Evolutionary conservation across 1,140 invertebrate genomes (phyloP).

Genomic region (Euglossa dilemma): DNA sequence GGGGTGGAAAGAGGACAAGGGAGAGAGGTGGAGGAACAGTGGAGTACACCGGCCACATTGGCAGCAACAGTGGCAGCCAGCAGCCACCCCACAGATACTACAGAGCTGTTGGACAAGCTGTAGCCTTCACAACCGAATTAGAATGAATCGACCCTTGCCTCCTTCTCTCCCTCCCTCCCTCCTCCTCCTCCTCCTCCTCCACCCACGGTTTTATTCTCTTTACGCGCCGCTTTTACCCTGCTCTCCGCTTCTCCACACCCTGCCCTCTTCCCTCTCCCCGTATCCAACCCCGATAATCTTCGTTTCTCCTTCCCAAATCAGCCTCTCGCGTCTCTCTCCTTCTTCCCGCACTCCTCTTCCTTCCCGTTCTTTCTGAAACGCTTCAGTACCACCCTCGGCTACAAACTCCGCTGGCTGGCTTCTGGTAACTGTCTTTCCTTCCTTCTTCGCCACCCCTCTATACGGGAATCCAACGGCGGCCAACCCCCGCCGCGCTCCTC

Average conservation of each 20-base stretch:
- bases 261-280: neutral
- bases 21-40: constrained; percentile 46
- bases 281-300: constrained; percentile 51
- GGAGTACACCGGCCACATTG: constrained; percentile 62
- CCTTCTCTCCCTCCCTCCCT: constrained; percentile 25
- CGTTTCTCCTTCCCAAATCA: constrained; percentile 61
- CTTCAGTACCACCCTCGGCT: constrained; percentile 54
- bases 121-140: constrained; percentile 82
- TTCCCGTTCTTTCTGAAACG: constrained; percentile 59
- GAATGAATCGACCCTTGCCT: constrained; percentile 80
- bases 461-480: constrained; percentile 22
- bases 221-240: constrained; percentile 34
- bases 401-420: constrained; percentile 45
- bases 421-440: constrained; percentile 57
- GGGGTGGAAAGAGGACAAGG: constrained; percentile 47
- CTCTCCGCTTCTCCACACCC: neutral
- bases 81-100: constrained; percentile 71
- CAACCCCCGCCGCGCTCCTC: constrained; percentile 41
- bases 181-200: constrained; percentile 21
- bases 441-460: constrained; percentile 39
- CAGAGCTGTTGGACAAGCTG: constrained; percentile 82
- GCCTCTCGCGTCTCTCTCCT: neutral
- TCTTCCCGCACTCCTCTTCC: constrained; percentile 46
- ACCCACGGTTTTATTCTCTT: constrained; percentile 47
- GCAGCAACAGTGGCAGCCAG: constrained; percentile 67